Evolutionary conservation across 1,140 invertebrate species (phyloP), one percentile per base, ranked within the genome.

Genomic region (Luehdorfia chinensis): DNA sequence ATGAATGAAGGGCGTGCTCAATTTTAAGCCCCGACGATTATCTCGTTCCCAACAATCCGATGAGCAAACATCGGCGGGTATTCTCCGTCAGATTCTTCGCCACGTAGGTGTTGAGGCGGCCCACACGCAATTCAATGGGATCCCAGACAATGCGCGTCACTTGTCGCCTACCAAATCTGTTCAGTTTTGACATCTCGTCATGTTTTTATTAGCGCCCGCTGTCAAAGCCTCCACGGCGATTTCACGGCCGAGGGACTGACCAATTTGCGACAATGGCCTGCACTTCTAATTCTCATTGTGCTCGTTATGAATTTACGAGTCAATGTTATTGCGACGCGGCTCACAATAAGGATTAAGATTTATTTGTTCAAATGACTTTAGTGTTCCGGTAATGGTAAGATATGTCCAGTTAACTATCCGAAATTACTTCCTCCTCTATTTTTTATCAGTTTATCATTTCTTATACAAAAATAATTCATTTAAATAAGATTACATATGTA

Each of bases 171-270:
- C 76, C 58, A 77, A 79, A 80, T 79, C 70, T 79, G 71, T 66
- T 75, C 78, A 79, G 80, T 85, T 85, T 83, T 85, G 80, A 85
- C 80, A 85, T 65, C 66, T 84, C 72, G 75, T 83, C 80, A 80
- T 83, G 80, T 81, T 84, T 78, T 81, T 84, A 78, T 73, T 71
- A 78, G 76, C 71, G 72, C 62, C 67, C 63, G 66, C 55, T 68
- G 68, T 74, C 75, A 78, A n/a, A 75, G 66, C 61, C 53, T 65
- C 66, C 58, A 59, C 55, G 63, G 61, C 55, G 57, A 76, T 75
- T 75, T 80, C 51, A 80, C 67, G 67, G 67, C 28, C 60, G 62
- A 70, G 61, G 61, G 54, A 64, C 70, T 64, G 66, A 55, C 76
- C 72, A 85, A 83, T 85, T 80, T 78, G 73, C 68, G 37, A 85